These are phyloP conservation scores for Ceratoteleas bidentatus DNA, from an alignment of 1,140 invertebrate species.

Conservation along the genomic window DNA sequence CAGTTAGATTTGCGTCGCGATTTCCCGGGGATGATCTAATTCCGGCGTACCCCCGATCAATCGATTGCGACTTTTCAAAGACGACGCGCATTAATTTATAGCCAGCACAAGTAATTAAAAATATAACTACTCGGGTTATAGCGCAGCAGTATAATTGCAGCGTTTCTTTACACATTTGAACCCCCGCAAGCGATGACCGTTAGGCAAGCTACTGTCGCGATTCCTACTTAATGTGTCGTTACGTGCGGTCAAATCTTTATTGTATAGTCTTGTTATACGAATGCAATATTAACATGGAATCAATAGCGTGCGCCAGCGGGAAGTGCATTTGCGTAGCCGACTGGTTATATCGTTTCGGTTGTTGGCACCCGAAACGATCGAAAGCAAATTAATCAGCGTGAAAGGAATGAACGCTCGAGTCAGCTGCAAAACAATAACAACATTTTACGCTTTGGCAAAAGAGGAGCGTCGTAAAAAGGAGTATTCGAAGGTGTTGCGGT, in stretches of 20 bases:
- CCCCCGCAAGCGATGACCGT: background rate
- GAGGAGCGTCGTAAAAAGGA: constrained; percentile 50
- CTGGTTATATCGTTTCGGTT: background rate
- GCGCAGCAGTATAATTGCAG: background rate
- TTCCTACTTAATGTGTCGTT: background rate
- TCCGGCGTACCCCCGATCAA: constrained; percentile 1
- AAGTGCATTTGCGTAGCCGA: background rate
- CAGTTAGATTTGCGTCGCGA: background rate
- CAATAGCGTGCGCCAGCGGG: background rate
- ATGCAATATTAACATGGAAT: background rate
- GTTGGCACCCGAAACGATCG: background rate
- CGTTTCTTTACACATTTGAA: constrained; percentile 26
- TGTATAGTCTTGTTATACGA: background rate
- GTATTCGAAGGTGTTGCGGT: constrained; percentile 69
- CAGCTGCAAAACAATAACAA: constrained; percentile 36
- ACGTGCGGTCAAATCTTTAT: no score
- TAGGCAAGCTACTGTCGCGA: background rate
- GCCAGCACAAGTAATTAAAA: constrained; percentile 24
- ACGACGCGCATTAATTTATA: constrained; percentile 12
- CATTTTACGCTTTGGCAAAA: constrained; percentile 39
- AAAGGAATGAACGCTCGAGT: constrained; percentile 4
- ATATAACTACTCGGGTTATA: constrained; percentile 32
- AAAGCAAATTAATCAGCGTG: constrained; percentile 20
- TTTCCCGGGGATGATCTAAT: background rate
- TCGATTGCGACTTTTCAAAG: constrained; percentile 18